Percentiles rank a stretch among this genome's conserved stretches.
These are phyloP conservation scores for Ctena decussata DNA, from an alignment of 2,888 invertebrate species.

Conservation along the genomic window DNA sequence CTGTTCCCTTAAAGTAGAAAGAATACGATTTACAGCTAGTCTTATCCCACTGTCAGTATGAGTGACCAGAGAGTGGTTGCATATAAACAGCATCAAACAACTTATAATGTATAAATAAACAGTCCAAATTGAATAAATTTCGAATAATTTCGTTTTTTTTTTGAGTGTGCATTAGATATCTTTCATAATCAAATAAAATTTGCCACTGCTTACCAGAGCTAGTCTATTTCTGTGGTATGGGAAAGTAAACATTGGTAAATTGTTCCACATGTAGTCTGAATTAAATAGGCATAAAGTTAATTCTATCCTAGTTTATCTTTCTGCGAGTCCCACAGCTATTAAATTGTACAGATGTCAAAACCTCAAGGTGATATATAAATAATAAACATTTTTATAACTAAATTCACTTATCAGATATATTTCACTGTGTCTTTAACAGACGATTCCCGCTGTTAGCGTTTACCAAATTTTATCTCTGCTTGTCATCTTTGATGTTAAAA, in stretches of 20 bases:
- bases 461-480: not conserved
- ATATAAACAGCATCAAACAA: no score
- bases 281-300: constrained; percentile 44
- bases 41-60: no score
- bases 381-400: constrained; percentile 8
- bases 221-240: constrained; percentile 26
- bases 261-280: constrained; percentile 51
- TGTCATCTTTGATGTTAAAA: constrained; percentile 14
- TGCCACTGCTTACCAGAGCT: no score
- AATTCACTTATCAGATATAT: constrained; percentile 9
- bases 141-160: no score
- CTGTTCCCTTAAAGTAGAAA: no score
- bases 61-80: no score
- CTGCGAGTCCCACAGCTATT: not conserved
- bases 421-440: not conserved
- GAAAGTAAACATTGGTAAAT: constrained; percentile 54
- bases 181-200: no score
- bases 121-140: no score
- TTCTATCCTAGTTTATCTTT: constrained; percentile 47
- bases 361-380: constrained; percentile 21
- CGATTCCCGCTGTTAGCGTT: not conserved
- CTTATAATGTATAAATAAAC: no score
- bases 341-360: constrained; percentile 20
- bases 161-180: no score
- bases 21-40: no score